A percentile compares a stretch with the other conserved stretches of the same genome.
Evolutionary conservation across 2,888 invertebrate genomes (phyloP).

Genomic region (Desoria tigrina): DNA sequence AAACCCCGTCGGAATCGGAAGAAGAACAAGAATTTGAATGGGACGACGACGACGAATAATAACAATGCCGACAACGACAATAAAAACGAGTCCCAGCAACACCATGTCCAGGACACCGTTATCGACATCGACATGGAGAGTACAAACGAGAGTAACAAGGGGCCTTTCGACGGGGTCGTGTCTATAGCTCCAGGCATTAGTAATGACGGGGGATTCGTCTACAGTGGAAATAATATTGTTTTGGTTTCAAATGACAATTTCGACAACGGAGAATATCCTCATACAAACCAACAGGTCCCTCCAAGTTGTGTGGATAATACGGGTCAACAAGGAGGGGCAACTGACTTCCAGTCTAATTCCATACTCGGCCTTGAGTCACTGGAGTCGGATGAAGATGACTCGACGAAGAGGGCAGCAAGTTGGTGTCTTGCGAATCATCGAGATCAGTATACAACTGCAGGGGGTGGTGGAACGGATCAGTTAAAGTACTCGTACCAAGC

Average conservation of each 20-base stretch:
- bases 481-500: conserved; percentile 8
- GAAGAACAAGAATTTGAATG: conserved; percentile 17
- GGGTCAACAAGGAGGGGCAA: conserved; percentile 1
- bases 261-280: background rate
- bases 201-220: background rate
- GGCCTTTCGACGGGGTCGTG: background rate
- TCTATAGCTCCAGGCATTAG: background rate
- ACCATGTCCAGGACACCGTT: too few relatives aligned
- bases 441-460: too few relatives aligned
- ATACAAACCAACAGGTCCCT: background rate
- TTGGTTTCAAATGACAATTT: conserved; percentile 15
- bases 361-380: conserved; percentile 18
- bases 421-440: background rate
- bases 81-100: too few relatives aligned
- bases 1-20: conserved; percentile 19
- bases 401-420: background rate
- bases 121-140: too few relatives aligned
- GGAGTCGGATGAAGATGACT: background rate
- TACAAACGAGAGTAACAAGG: conserved; percentile 8
- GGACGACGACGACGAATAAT: too few relatives aligned
- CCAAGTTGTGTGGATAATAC: conserved; percentile 13
- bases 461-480: too few relatives aligned
- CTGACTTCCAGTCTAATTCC: conserved; percentile 6
- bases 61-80: too few relatives aligned
- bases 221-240: conserved; percentile 36